Conservation (phyloP, 2,888 invertebrate species). For the Balanococcus diminutus region DNA sequence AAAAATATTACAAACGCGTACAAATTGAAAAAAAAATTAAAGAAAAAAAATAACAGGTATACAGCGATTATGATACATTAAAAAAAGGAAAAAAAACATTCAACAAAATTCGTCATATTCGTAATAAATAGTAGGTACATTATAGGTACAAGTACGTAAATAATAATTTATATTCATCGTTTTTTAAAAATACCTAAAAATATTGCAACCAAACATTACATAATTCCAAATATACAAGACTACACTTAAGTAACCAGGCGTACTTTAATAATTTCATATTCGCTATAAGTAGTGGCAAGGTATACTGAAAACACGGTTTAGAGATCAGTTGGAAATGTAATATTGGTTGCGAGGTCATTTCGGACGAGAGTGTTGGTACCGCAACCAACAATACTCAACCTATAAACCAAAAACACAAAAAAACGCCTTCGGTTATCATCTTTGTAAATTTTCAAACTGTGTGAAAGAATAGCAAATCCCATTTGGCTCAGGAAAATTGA, state of each 20-base stretch:
- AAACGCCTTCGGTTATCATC: neutral
- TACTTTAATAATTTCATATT: constrained; percentile 26
- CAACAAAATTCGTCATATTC: constrained; percentile 40
- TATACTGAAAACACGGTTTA: constrained; percentile 52
- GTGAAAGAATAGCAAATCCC: too few species aligned
- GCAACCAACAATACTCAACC: constrained; percentile 49
- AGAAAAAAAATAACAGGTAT: constrained; percentile 26
- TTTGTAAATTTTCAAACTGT: neutral
- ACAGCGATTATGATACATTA: constrained; percentile 42
- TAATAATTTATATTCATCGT: constrained; percentile 23
- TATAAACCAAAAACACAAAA: constrained; percentile 28
- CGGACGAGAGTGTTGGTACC: constrained; percentile 33
- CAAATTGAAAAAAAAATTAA: constrained; percentile 27
- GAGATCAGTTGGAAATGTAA: constrained; percentile 56
- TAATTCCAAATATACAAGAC: constrained; percentile 51
- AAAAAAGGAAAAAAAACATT: constrained; percentile 34
- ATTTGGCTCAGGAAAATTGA: too few species aligned
- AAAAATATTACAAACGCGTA: constrained; percentile 41
- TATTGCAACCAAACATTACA: constrained; percentile 54
- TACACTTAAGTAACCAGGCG: constrained; percentile 54
- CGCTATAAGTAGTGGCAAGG: constrained; percentile 53
- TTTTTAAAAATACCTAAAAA: neutral
- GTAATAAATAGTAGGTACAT: constrained; percentile 34
- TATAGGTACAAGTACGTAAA: neutral
- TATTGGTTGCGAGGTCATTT: constrained; percentile 55